phyloP scores from a whole-genome alignment of 2,113 vertebrate genomes.

The Salvelinus namaycush region DNA sequence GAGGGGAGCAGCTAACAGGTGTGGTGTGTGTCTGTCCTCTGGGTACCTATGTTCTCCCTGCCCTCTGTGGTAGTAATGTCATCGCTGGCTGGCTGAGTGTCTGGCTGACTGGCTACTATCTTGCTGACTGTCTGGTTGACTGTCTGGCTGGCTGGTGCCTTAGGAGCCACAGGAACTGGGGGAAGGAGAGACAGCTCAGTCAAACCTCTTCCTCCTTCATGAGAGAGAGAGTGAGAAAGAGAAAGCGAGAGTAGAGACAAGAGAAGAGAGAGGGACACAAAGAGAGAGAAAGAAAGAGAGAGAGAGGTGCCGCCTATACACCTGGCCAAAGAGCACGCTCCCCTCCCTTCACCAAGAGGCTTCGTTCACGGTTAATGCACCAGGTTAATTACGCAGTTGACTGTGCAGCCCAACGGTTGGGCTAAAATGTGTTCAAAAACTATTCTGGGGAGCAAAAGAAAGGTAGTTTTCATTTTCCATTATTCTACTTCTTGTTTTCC shows the following conservation, averaged over 20 bases:
- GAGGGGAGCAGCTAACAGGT: slow-evolving; percentile 46
- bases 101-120: background rate
- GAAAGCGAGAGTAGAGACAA: background rate
- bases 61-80: slow-evolving; percentile 50
- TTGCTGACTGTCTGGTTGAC: too few relatives aligned
- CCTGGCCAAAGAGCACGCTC: slow-evolving; percentile 62
- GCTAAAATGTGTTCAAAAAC: slow-evolving; percentile 73
- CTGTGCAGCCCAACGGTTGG: slow-evolving; percentile 72
- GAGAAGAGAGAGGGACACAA: background rate
- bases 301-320: slow-evolving; percentile 52
- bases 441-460: slow-evolving; percentile 43
- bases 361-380: slow-evolving; percentile 69
- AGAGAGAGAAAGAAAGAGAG: background rate
- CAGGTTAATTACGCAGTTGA: slow-evolving; percentile 78
- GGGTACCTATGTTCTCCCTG: slow-evolving; percentile 2
- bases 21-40: slow-evolving; percentile 46
- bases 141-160: slow-evolving; percentile 23
- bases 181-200: slow-evolving; percentile 4
- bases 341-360: slow-evolving; percentile 47
- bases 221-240: slow-evolving; percentile 20
- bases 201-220: background rate
- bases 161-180: slow-evolving; percentile 20
- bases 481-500: slow-evolving; percentile 22
- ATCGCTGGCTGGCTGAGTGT: background rate
- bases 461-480: slow-evolving; percentile 1